A percentile compares a stretch with the other conserved stretches of the same genome.
Evolutionary conservation across 64 coral and sea anemone genomes (phyloP).

Genomic region (Pachyseris speciosa): DNA sequence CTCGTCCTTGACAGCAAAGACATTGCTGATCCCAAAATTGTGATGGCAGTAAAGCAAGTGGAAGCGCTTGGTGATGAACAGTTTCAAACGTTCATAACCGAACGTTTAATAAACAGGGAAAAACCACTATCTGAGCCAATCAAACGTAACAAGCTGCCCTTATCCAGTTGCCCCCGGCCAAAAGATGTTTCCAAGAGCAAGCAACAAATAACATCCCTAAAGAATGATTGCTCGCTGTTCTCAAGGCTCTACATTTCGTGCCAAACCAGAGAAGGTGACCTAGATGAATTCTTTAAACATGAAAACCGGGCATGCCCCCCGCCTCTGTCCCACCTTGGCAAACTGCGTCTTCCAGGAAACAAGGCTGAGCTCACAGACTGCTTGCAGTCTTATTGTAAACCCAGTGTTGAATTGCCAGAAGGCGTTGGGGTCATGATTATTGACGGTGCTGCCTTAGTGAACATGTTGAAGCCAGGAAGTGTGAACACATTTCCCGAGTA

Average conservation of each 20-base stretch:
- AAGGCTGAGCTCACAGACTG: conserved; percentile 58
- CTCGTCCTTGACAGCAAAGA: conserved; percentile 26
- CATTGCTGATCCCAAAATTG: neutral
- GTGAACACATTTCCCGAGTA: conserved; percentile 49
- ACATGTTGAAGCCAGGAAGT: conserved; percentile 37
- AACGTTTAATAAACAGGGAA: neutral
- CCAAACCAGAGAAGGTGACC: conserved; percentile 24
- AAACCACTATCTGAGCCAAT: conserved; percentile 21
- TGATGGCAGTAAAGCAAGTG: neutral
- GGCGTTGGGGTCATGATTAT: conserved; percentile 21
- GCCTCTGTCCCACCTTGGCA: neutral
- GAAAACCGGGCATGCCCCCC: conserved; percentile 22
- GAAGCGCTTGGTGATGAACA: neutral
- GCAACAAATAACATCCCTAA: neutral
- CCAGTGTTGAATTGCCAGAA: neutral
- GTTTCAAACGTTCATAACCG: conserved; percentile 4
- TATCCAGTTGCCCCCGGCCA: neutral
- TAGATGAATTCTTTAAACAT: conserved; percentile 35
- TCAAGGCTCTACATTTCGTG: conserved; percentile 45
- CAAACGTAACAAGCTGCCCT: conserved; percentile 19
- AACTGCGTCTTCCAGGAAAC: conserved; percentile 50
- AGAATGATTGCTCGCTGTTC: conserved; percentile 29
- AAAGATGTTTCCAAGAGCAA: neutral
- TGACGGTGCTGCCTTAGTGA: conserved; percentile 31
- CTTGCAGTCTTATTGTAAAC: conserved; percentile 10